Percentiles rank a stretch among this genome's conserved stretches.
phyloP scores from a whole-genome alignment of 2,888 invertebrate genomes.

The Aleiodes leptofemur region DNA sequence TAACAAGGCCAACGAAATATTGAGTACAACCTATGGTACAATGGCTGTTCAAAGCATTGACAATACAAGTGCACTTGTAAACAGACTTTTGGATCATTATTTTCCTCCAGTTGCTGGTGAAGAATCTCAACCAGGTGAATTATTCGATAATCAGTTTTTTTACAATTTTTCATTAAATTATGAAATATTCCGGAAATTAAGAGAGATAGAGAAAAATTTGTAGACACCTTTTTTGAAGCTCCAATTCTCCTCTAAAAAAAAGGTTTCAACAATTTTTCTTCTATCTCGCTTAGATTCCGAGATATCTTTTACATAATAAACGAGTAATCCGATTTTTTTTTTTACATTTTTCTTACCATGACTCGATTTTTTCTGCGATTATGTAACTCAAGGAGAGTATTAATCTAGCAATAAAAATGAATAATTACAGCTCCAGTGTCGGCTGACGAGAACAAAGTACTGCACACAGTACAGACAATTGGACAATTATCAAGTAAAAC shows the following conservation, averaged over 20 bases:
- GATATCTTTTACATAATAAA: no score
- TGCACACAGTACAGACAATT: constrained; percentile 85
- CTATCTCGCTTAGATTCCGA: no score
- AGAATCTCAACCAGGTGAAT: constrained; percentile 74
- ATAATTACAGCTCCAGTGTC: constrained; percentile 79
- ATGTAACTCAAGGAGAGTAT: background rate
- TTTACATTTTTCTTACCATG: no score
- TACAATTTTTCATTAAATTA: background rate
- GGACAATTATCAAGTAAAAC: constrained; percentile 84
- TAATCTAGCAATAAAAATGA: background rate
- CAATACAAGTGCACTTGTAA: constrained; percentile 82
- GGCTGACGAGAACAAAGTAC: constrained; percentile 81
- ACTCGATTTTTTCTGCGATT: no score
- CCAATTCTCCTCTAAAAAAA: no score
- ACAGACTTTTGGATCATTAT: constrained; percentile 85
- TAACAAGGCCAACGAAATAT: constrained; percentile 83
- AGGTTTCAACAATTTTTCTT: no score
- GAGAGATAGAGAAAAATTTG: no score
- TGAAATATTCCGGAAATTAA: no score
- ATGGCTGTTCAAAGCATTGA: constrained; percentile 84
- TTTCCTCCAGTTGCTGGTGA: constrained; percentile 80
- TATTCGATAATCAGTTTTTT: constrained; percentile 1
- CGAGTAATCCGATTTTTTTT: no score
- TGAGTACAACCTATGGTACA: constrained; percentile 83
- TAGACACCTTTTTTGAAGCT: no score